Evolutionary conservation across 2,113 vertebrate genomes (phyloP).

Genomic region (Antigone vipio): DNA sequence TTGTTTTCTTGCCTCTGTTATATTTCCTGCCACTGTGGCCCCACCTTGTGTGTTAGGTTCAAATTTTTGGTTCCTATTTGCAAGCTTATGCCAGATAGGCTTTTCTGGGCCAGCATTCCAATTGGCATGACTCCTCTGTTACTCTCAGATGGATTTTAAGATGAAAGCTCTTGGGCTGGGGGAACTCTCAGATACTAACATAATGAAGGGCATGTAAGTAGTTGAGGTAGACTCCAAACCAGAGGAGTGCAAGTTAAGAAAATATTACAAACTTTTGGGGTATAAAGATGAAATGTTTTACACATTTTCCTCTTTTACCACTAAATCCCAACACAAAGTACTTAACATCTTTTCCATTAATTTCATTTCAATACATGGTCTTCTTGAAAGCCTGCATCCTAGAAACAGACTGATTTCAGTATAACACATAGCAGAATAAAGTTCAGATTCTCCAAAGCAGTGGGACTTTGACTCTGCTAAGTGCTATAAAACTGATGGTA

Average conservation of each 20-base stretch:
- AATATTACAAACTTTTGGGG: background rate
- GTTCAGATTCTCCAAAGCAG: background rate
- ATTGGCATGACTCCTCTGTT: background rate
- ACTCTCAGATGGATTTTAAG: background rate
- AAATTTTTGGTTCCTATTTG: background rate
- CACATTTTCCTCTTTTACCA: background rate
- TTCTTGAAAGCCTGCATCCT: background rate
- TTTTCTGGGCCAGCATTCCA: background rate
- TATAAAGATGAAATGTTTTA: background rate
- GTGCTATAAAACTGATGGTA: background rate
- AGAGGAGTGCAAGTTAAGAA: background rate
- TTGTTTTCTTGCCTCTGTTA: background rate
- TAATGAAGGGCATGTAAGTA: background rate
- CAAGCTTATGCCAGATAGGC: background rate
- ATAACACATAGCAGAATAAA: background rate
- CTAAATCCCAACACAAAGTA: background rate
- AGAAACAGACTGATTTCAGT: background rate
- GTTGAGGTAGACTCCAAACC: background rate
- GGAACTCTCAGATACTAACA: background rate
- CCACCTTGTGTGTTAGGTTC: background rate
- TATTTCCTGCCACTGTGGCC: background rate
- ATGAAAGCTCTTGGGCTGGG: background rate
- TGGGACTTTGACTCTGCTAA: background rate
- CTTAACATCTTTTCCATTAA: background rate
- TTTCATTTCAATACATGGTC: background rate